phyloP scores from a whole-genome alignment of 2,888 invertebrate genomes.

The Sthenelais limicola region DNA sequence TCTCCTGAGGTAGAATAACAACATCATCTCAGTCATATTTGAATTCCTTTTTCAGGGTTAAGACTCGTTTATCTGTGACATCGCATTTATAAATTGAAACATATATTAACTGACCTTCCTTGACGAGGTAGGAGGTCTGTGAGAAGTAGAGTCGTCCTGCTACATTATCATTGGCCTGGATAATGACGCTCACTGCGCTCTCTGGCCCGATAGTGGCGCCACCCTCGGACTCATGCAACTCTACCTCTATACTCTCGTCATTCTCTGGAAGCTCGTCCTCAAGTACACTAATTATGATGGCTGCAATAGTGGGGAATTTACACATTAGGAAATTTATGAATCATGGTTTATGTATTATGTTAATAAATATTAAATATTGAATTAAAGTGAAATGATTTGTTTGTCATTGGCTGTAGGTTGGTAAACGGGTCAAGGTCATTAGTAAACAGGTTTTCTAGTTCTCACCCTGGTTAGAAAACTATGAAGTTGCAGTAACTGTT shows the following conservation, averaged over 20 bases:
- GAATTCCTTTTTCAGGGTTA: too few relatives aligned
- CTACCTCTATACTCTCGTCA: conserved; percentile 62
- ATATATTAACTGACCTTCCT: conserved; percentile 64
- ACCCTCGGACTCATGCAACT: conserved; percentile 60
- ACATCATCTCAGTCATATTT: too few relatives aligned
- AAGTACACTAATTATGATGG: conserved; percentile 65
- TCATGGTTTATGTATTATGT: conserved; percentile 6
- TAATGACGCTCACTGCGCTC: conserved; percentile 59
- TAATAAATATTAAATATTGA: conserved; percentile 6
- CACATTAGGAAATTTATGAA: too few relatives aligned
- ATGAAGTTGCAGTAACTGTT: too few relatives aligned
- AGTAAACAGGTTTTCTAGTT: too few relatives aligned
- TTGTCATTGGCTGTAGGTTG: background rate
- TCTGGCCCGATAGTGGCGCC: conserved; percentile 59
- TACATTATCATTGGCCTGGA: conserved; percentile 70
- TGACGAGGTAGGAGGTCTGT: conserved; percentile 59
- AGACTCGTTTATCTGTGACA: too few relatives aligned
- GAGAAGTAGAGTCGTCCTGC: conserved; percentile 66
- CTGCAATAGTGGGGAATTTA: too few relatives aligned
- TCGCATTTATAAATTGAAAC: too few relatives aligned
- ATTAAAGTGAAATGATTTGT: too few relatives aligned
- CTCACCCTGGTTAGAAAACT: too few relatives aligned
- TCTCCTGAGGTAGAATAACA: too few relatives aligned
- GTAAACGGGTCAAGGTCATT: too few relatives aligned
- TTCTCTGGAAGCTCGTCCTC: conserved; percentile 66